Evolutionary conservation across 1,140 invertebrate genomes (phyloP).

Genomic region (Augochlora pura): DNA sequence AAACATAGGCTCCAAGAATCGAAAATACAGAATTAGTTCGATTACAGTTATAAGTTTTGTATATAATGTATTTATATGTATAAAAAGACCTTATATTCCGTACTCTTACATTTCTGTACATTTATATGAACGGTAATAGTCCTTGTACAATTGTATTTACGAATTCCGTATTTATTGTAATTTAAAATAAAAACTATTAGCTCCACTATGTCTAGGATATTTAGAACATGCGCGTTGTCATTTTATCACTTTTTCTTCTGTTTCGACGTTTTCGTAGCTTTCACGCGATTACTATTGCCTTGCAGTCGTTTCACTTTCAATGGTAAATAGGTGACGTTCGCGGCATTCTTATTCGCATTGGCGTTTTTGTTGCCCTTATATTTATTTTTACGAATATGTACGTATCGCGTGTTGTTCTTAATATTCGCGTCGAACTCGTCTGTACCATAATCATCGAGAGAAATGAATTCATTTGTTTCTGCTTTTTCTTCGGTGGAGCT

Average conservation of each 20-base stretch:
- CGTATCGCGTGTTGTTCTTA: slow-evolving; percentile 21
- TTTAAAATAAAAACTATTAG: slow-evolving; percentile 24
- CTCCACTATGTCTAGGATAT: not conserved
- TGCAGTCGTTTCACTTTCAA: slow-evolving; percentile 74
- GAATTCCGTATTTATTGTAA: slow-evolving; percentile 40
- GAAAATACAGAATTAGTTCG: not conserved
- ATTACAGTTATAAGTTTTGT: slow-evolving; percentile 29
- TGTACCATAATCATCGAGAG: not conserved
- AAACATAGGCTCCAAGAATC: not conserved
- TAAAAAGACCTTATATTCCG: slow-evolving; percentile 12
- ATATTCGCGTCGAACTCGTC: not conserved
- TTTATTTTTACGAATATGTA: slow-evolving; percentile 5
- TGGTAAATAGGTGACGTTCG: slow-evolving; percentile 64
- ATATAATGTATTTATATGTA: slow-evolving; percentile 55
- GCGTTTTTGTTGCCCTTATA: slow-evolving; percentile 17
- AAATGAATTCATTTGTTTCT: slow-evolving; percentile 3
- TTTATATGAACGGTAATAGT: slow-evolving; percentile 22
- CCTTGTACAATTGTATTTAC: slow-evolving; percentile 24
- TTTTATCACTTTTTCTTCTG: slow-evolving; percentile 56
- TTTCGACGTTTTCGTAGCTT: slow-evolving; percentile 72
- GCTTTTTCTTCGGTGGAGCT: slow-evolving; percentile 36
- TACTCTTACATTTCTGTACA: slow-evolving; percentile 25
- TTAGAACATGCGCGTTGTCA: not conserved
- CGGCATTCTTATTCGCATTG: slow-evolving; percentile 18
- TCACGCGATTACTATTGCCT: slow-evolving; percentile 69